Percentiles rank a stretch among this genome's conserved stretches.
phyloP scores from a whole-genome alignment of 2,888 invertebrate species.

The Leptinotarsa haldemani region DNA sequence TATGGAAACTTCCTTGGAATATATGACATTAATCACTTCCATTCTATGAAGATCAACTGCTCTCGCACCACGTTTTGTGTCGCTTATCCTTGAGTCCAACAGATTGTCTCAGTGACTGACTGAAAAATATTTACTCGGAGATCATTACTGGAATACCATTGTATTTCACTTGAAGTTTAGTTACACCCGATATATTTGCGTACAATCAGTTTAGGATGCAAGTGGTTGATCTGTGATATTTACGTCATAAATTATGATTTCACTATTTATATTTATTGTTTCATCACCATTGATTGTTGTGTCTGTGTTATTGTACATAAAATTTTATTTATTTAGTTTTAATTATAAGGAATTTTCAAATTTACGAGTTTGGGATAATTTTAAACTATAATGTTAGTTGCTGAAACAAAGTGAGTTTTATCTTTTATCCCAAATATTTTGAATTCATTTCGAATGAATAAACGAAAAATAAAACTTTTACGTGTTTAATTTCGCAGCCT shows the following conservation, averaged over 20 bases:
- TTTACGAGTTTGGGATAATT: background rate
- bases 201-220: background rate
- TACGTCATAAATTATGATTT: slow-evolving; percentile 4
- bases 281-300: slow-evolving; percentile 16
- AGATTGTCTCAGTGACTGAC: background rate
- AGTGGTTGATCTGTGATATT: slow-evolving; percentile 12
- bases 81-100: background rate
- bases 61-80: background rate
- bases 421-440: too few species aligned
- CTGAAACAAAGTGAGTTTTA: too few species aligned
- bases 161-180: background rate
- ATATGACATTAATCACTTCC: background rate
- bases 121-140: too few species aligned
- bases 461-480: too few species aligned
- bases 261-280: slow-evolving; percentile 11
- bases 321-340: slow-evolving; percentile 19
- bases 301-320: slow-evolving; percentile 17
- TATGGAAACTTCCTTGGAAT: background rate
- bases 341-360: background rate
- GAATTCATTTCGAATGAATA: too few species aligned
- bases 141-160: too few species aligned
- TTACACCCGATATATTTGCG: background rate
- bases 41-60: background rate
- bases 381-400: too few species aligned
- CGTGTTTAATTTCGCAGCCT: too few species aligned